Evolutionary conservation across 2,888 invertebrate genomes (phyloP), one percentile per base, ranked within the genome.

Genomic region (Latrodectus elegans): DNA sequence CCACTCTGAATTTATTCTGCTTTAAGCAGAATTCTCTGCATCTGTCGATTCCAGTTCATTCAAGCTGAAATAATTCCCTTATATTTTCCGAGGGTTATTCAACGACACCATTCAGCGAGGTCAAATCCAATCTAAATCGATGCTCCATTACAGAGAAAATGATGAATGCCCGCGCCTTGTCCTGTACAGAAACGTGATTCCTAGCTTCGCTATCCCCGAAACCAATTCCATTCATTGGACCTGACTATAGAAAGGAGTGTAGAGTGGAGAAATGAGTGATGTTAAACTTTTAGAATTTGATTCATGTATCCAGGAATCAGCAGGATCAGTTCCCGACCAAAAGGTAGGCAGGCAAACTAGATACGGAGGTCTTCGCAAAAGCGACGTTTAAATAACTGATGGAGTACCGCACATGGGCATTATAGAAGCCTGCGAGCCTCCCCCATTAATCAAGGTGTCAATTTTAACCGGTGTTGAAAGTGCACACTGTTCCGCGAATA

Each of bases 381-480:
- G 78, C 51, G 71, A 78, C 78, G 78, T 67, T 81, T 81, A 77
- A 86, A 80, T 81, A 81, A 87, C 81, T 72, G 81, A 81, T 82
- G 76, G 77, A 71, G 65, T 60, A 49, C 17, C 52, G 17, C 73
- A 55, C 55, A 78, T 78, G 65, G 82, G 76, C 70, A 76, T n/a
- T 15, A n/a, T 15, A n/a, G 60, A 60, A 60, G 60, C 10, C 60
- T 60, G 60, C 14, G 64, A 65, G 71, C 64, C 52, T 26, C 15
- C 60, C 51, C 86, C 64, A 87, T 87, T 87, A 87, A 87, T 87
- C 86, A 87, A 71, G 22, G 77, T 87, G 86, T 76, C 86, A 87
- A 71, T 87, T 81, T 87, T 82, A 87, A 87, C 81, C 81, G 76
- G 81, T 68, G 86, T 82, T 87, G 86, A 87, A 87, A 87, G 86